Percentiles rank a stretch among this genome's conserved stretches.
Evolutionary conservation across 2,113 vertebrate genomes (phyloP).

Genomic region (Neodontobutis hainanensis): DNA sequence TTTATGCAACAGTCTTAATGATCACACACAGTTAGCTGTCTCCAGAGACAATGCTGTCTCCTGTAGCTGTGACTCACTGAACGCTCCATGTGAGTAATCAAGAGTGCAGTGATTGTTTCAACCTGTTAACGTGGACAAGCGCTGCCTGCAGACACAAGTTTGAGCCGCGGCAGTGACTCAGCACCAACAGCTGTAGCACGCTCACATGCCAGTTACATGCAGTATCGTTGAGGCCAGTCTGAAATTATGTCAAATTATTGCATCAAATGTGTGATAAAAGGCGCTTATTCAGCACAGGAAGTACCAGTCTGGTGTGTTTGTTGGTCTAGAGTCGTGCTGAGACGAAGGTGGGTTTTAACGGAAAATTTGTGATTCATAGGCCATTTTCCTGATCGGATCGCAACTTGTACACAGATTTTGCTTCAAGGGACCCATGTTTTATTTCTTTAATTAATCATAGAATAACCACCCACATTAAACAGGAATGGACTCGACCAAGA

Average conservation of each 20-base stretch:
- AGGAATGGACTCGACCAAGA: too few relatives aligned
- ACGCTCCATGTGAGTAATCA: constrained; percentile 72
- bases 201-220: constrained; percentile 55
- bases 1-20: constrained; percentile 18
- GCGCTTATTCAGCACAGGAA: constrained; percentile 40
- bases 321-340: constrained; percentile 16
- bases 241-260: constrained; percentile 25
- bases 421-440: background rate
- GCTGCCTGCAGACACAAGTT: constrained; percentile 70
- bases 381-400: constrained; percentile 14
- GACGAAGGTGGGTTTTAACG: constrained; percentile 7
- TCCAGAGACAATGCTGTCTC: constrained; percentile 65
- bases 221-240: constrained; percentile 18
- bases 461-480: background rate
- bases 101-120: constrained; percentile 66
- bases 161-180: constrained; percentile 62
- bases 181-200: constrained; percentile 37
- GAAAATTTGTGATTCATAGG: constrained; percentile 37
- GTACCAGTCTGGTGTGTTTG: constrained; percentile 31
- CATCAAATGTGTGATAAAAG: constrained; percentile 15
- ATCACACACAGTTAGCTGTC: constrained; percentile 20
- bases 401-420: constrained; percentile 13
- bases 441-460: background rate
- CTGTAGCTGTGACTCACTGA: constrained; percentile 70
- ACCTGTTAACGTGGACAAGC: constrained; percentile 65